phyloP scores from a whole-genome alignment of 1,140 invertebrate species.

The Physella acuta region DNA sequence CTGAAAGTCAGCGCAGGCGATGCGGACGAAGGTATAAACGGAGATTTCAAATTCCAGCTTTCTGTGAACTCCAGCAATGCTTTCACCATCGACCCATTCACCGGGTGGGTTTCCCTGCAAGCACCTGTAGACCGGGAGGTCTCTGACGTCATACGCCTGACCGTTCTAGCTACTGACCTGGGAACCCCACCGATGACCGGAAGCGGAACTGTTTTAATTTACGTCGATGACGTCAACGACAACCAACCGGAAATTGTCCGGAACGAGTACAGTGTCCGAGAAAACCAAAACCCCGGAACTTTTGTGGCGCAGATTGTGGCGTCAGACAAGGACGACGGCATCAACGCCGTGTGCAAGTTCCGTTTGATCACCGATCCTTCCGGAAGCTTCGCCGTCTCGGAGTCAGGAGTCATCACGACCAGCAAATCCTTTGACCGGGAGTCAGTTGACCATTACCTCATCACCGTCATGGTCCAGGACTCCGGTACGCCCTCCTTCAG shows the following conservation, averaged over 20 bases:
- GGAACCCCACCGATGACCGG: conserved; percentile 32
- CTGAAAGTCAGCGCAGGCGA: conserved; percentile 33
- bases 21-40: conserved; percentile 33
- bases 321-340: conserved; percentile 31
- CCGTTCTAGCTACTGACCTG: conserved; percentile 63
- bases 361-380: conserved; percentile 70
- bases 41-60: conserved; percentile 33
- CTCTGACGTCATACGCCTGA: conserved; percentile 28
- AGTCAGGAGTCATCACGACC: conserved; percentile 32
- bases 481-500: conserved; percentile 66
- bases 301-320: conserved; percentile 28
- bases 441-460: conserved; percentile 50
- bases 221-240: conserved; percentile 64
- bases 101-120: conserved; percentile 31
- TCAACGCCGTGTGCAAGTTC: conserved; percentile 24
- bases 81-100: conserved; percentile 34
- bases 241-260: conserved; percentile 38
- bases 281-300: conserved; percentile 28
- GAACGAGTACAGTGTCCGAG: conserved; percentile 31
- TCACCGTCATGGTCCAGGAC: conserved; percentile 70
- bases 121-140: conserved; percentile 34
- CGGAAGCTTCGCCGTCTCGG: conserved; percentile 30
- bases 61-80: conserved; percentile 20
- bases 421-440: conserved; percentile 79
- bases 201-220: conserved; percentile 78